Percentiles rank a stretch among this genome's conserved stretches.
Conservation (phyloP, 2,888 invertebrate genomes). For the Biston stratarius region DNA sequence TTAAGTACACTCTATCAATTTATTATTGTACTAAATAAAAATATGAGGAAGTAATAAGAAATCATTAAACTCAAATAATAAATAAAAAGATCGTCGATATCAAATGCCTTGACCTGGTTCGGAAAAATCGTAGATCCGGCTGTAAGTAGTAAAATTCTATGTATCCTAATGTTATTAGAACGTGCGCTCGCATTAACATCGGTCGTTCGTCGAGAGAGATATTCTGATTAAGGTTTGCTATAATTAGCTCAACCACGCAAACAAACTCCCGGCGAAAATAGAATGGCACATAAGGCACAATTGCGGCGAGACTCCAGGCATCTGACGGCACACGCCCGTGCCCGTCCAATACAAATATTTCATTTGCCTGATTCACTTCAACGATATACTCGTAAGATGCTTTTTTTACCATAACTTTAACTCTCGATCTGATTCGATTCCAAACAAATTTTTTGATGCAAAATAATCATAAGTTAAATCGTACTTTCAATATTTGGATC, state of each 20-base stretch:
- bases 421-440: too few relatives aligned
- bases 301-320: slow-evolving; percentile 49
- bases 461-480: background rate
- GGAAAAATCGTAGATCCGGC: background rate
- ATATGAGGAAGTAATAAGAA: too few relatives aligned
- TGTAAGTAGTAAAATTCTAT: background rate
- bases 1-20: too few relatives aligned
- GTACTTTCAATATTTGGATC: background rate
- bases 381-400: background rate
- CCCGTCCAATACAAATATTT: slow-evolving; percentile 30
- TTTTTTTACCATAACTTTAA: too few relatives aligned
- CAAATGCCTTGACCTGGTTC: too few relatives aligned
- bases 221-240: slow-evolving; percentile 74
- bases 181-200: slow-evolving; percentile 55
- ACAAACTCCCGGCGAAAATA: slow-evolving; percentile 74
- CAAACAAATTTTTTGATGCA: background rate
- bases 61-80: too few relatives aligned
- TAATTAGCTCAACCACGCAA: slow-evolving; percentile 74
- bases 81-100: too few relatives aligned
- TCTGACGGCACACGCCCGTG: slow-evolving; percentile 39
- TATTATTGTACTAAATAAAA: too few relatives aligned
- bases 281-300: slow-evolving; percentile 68
- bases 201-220: slow-evolving; percentile 62
- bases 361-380: slow-evolving; percentile 22
- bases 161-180: slow-evolving; percentile 47